Evolutionary conservation across 2,113 vertebrate species (phyloP).

Genomic region (Anolis sagrei): DNA sequence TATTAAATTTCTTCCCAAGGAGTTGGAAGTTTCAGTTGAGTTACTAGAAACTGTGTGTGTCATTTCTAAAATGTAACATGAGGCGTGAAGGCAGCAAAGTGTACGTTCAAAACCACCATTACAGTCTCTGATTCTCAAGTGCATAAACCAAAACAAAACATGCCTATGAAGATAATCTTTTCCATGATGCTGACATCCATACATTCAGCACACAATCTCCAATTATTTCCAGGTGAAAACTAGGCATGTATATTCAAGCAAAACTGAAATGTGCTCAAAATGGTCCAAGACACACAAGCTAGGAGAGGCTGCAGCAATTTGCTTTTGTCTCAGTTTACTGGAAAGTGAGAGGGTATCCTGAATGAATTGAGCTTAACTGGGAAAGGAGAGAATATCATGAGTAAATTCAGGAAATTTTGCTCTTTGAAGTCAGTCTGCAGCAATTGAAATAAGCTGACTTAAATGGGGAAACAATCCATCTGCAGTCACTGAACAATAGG

Average conservation of each 20-base stretch:
- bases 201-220: background rate
- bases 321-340: too few relatives aligned
- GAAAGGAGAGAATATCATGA: too few relatives aligned
- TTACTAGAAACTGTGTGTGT: conserved; percentile 6
- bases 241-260: too few relatives aligned
- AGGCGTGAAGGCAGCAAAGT: background rate
- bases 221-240: too few relatives aligned
- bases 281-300: too few relatives aligned
- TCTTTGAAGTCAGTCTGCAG: background rate
- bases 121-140: background rate
- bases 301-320: background rate
- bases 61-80: background rate
- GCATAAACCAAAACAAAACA: too few relatives aligned
- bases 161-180: background rate
- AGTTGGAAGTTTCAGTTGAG: conserved; percentile 9
- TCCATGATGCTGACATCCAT: background rate
- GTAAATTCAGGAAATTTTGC: background rate
- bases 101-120: background rate
- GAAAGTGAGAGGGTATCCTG: too few relatives aligned
- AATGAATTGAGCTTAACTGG: too few relatives aligned
- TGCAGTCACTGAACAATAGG: background rate
- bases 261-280: too few relatives aligned
- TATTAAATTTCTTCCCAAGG: background rate
- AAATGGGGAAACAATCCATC: too few relatives aligned
- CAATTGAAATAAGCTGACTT: too few relatives aligned